Percentiles rank a stretch among this genome's conserved stretches.
Evolutionary conservation across 2,888 invertebrate genomes (phyloP).

Genomic region (Operophtera brumata): DNA sequence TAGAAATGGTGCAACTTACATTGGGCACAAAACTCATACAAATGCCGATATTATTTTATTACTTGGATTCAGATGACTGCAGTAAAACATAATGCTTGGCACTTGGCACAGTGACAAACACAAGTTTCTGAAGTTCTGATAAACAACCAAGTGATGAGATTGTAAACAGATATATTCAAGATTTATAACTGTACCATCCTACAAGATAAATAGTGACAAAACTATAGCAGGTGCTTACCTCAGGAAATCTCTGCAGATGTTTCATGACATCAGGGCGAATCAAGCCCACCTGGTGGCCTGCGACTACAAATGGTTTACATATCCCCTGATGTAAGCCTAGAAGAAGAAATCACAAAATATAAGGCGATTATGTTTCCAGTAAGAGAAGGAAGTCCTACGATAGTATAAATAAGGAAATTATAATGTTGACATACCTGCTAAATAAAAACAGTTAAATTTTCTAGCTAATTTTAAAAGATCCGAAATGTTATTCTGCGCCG

Average conservation of each 20-base stretch:
- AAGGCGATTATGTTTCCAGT: conserved; percentile 26
- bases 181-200: neutral
- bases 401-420: conserved; percentile 9
- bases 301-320: conserved; percentile 93
- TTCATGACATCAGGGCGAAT: conserved; percentile 91
- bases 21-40: too few relatives aligned
- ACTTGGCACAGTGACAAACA: conserved; percentile 7
- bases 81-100: too few relatives aligned
- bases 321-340: conserved; percentile 88
- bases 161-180: neutral
- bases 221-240: conserved; percentile 73
- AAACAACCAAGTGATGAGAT: neutral
- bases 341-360: conserved; percentile 36
- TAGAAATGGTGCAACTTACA: too few relatives aligned
- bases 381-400: conserved; percentile 1
- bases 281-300: conserved; percentile 93
- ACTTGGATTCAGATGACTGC: too few relatives aligned
- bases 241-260: conserved; percentile 89
- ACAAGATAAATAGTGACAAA: neutral
- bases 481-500: conserved; percentile 67
- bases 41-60: too few relatives aligned
- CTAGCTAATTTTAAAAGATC: conserved; percentile 88
- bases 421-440: conserved; percentile 83
- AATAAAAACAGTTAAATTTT: conserved; percentile 94
- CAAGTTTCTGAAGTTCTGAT: neutral